Base-by-base conservation (phyloP, 2,113 vertebrate genomes). In the Theropithecus gelada region DNA sequence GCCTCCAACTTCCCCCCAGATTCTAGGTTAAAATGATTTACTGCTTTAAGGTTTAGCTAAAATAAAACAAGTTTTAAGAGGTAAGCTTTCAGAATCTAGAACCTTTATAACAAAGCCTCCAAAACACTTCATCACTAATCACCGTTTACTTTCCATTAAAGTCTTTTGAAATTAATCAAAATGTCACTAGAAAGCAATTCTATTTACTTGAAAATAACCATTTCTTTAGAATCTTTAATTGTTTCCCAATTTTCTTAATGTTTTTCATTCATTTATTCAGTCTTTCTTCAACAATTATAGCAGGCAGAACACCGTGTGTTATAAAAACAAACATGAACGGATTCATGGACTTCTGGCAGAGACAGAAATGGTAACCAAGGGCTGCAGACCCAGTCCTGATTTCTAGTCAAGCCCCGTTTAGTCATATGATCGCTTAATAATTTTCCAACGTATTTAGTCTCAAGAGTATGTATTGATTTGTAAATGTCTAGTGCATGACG, bases 21-120 rank as follows among this genome's bases (percentile, higher is more conserved):
- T 86, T 88, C 22, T 68, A 81, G 43, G 20, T 79, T 73, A 79
- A 95, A 93, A 61, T 52, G 11, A n/a, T 20, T 84, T 32, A 75
- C 43, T 92, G n/a, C 38, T 87, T 87, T 35, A 96, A 84, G 45
- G 8, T 72, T 88, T 50, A 94, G 25, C 45, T 66, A 93, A 83
- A 87, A 93, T 64, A 87, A 92, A 80, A 83, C 35, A 84, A 18
- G 25, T 79, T 80, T 90, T 96, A 88, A 82, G 14, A 94, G 87
- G 32, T 3, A 85, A 82, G n/a, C 38, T 35, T 90, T 84, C 43
- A 88, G 61, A 48, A 55, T 85, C 50, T 75, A 70, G 10, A 76
- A 9, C 11, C 38, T 93, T 73, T 43, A 70, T 27, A 73, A 92
- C 3, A 92, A 72, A n/a, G 91, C 10, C 16, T 66, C 16, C 76